Evolutionary conservation across 2,797 vertebrate species (phyloP).

Genomic region (Alauda arvensis): DNA sequence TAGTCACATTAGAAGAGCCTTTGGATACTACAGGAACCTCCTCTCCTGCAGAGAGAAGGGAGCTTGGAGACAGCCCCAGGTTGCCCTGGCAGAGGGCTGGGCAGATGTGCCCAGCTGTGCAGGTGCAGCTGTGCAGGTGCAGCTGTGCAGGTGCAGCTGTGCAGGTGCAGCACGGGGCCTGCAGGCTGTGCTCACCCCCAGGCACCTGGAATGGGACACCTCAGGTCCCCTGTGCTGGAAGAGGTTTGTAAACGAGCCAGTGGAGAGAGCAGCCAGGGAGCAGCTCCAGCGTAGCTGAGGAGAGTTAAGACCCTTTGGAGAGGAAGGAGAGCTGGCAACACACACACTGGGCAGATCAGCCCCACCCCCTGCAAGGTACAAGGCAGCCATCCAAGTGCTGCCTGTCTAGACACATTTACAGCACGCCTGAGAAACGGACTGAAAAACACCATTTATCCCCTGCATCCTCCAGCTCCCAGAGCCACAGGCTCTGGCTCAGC

Average conservation of each 20-base stretch:
- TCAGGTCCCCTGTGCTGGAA: background rate
- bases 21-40: background rate
- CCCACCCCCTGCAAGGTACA: background rate
- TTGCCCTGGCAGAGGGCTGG: background rate
- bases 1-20: background rate
- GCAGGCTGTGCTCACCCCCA: background rate
- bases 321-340: background rate
- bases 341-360: background rate
- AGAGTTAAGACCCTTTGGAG: background rate
- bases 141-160: too few relatives aligned
- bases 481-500: background rate
- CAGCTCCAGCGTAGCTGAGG: background rate
- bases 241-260: background rate
- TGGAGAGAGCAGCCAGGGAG: background rate
- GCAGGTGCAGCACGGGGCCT: background rate
- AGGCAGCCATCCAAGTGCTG: conserved; percentile 12
- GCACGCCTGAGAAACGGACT: conserved; percentile 11
- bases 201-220: background rate
- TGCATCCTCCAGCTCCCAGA: background rate
- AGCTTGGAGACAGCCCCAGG: fast-evolving
- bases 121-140: background rate
- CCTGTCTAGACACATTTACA: conserved; percentile 22
- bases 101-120: background rate
- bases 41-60: background rate
- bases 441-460: background rate